Evolutionary conservation across 2,888 invertebrate genomes (phyloP), one percentile per base, ranked within the genome.

Genomic region (Scaptomyza tumidula): DNA sequence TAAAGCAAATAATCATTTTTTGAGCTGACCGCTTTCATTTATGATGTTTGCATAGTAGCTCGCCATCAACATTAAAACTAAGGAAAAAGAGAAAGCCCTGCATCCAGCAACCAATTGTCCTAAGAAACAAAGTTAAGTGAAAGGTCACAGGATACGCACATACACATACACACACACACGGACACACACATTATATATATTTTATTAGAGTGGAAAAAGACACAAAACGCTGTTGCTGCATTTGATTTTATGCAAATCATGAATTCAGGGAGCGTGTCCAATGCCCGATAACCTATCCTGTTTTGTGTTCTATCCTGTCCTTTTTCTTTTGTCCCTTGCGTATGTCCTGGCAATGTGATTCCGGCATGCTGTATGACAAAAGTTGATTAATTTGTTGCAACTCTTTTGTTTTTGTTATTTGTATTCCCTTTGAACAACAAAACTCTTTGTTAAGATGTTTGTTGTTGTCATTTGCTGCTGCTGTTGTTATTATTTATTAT

Each of bases 1-100:
- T 85, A 82, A 76, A 69, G 86, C 86, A 88, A 81, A 81, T 79
- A 85, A 82, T 85, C 71, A 74, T 79, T 85, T 86, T 85, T 56
- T 60, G 50, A 64, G 57, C 50, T 62, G 49, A 54, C 48, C 39
- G 49, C 43, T 56, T 82, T 79, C 43, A 59, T 67, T 75, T 78
- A 62, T 64, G 59, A 57, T 80, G 62, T 80, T 87, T 85, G 65
- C 67, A 67, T 62, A 71, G 50, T 19, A 19, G 19, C 63, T 53
- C 37, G 68, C 68, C 48, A 45, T 48, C 65, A 68, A 58, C 50
- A 50, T 10, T 35, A 19, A 49, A 49, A 33, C 33, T 49, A 33
- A 33, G 16, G 5, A 64, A 35, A 61, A 54, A 50, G 35, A 55
- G 45, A 65, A 44, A 14, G 16, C 16, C 31, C 31, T 27, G 31